Conservation (phyloP, 2,888 invertebrate genomes). For the Gonocerus acuteangulatus region DNA sequence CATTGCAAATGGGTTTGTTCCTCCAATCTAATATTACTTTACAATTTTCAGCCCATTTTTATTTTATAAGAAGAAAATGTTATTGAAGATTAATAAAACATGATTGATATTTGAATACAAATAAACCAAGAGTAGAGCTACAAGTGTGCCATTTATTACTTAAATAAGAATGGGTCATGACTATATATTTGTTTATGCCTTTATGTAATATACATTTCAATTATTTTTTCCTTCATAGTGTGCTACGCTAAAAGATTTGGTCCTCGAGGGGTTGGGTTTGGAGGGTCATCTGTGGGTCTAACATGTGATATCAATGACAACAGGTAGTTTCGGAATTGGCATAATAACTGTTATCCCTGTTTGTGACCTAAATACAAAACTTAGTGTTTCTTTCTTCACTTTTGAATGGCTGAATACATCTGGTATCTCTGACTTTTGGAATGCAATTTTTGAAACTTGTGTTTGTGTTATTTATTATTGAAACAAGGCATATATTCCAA, state of each 20-base stretch:
- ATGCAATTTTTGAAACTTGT: neutral
- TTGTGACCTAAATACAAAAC: neutral
- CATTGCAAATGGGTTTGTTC: slow-evolving; percentile 70
- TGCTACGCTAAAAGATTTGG: slow-evolving; percentile 95
- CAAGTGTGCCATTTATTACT: too few species aligned
- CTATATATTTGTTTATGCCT: slow-evolving; percentile 10
- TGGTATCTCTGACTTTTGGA: too few species aligned
- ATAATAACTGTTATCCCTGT: neutral
- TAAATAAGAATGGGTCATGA: neutral
- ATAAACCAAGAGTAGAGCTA: too few species aligned
- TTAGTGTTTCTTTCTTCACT: neutral
- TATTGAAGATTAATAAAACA: neutral
- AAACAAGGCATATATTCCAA: too few species aligned
- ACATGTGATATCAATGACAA: slow-evolving; percentile 81
- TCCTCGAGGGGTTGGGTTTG: slow-evolving; percentile 87
- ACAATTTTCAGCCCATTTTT: slow-evolving; percentile 12
- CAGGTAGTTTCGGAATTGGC: slow-evolving; percentile 39
- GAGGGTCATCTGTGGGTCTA: slow-evolving; percentile 77
- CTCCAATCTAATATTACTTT: slow-evolving; percentile 12
- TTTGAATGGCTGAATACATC: neutral
- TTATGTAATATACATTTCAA: slow-evolving; percentile 29
- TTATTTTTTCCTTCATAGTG: slow-evolving; percentile 50
- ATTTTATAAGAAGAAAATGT: neutral
- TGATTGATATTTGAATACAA: neutral
- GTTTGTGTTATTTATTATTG: neutral